Percentiles rank a stretch among this genome's conserved stretches.
phyloP scores from a whole-genome alignment of 1,140 invertebrate species.

The Dufourea novaeangliae region DNA sequence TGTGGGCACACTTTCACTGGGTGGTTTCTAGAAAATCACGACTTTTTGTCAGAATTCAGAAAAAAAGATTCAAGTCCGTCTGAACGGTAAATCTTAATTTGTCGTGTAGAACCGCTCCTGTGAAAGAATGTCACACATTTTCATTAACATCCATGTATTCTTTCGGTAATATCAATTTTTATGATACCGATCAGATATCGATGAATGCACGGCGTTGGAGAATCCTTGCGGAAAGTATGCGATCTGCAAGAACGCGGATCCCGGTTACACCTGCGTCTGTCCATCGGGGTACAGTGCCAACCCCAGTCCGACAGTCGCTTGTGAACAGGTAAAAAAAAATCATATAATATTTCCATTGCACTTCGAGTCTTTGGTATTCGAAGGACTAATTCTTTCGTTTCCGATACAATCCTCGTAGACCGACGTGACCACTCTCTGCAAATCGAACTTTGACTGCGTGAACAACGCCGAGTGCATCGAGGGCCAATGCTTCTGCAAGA shows the following conservation, averaged over 20 bases:
- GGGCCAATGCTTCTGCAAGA: conserved; percentile 94
- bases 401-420: conserved; percentile 81
- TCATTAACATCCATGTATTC: not conserved
- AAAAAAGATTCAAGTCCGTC: no score
- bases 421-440: conserved; percentile 92
- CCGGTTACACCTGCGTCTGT: conserved; percentile 94
- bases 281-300: conserved; percentile 93
- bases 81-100: no score
- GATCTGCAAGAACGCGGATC: conserved; percentile 92
- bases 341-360: no score
- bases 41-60: no score
- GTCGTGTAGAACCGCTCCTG: no score
- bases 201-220: conserved; percentile 92
- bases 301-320: conserved; percentile 90
- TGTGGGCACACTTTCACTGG: no score
- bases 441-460: conserved; percentile 94
- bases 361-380: not conserved
- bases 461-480: conserved; percentile 95
- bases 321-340: conserved; percentile 87
- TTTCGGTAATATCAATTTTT: not conserved
- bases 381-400: not conserved
- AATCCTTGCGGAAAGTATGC: conserved; percentile 93
- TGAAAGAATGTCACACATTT: no score
- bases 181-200: conserved; percentile 86
- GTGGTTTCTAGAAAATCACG: no score